Conservation (phyloP, 2,113 vertebrate species). For the Phoenicopterus ruber region DNA sequence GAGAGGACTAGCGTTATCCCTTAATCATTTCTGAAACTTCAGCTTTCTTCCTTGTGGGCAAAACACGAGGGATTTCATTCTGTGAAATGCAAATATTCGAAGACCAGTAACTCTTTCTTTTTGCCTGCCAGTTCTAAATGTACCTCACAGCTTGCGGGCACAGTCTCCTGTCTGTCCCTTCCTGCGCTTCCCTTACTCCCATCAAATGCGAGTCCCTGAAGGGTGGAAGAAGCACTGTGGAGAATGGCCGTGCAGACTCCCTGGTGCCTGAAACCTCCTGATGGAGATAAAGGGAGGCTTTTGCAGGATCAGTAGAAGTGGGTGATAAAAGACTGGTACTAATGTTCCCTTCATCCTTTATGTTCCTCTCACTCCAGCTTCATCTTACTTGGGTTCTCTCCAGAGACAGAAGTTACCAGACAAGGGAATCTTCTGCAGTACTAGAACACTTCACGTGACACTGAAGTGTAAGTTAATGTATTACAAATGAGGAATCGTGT, state of each 20-base stretch:
- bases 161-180: not conserved
- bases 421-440: not conserved
- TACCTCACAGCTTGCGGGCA: not conserved
- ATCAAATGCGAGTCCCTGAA: not conserved
- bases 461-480: not conserved
- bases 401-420: not conserved
- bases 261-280: not conserved
- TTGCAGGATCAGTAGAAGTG: not conserved
- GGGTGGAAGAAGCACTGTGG: accelerated
- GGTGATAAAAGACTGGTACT: not conserved
- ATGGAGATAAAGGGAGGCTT: not conserved
- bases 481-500: not conserved
- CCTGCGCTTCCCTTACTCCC: not conserved
- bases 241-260: not conserved
- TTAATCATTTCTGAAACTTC: not conserved
- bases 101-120: not conserved
- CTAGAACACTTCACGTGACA: not conserved
- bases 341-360: not conserved
- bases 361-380: not conserved
- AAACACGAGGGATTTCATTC: not conserved
- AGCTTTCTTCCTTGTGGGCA: not conserved
- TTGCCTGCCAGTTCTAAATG: not conserved
- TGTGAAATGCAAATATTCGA: not conserved
- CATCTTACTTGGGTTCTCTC: not conserved
- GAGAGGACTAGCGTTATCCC: not conserved